Percentiles rank a stretch among this genome's conserved stretches.
phyloP scores from a whole-genome alignment of 2,888 invertebrate genomes.

The Campoletis raptor region DNA sequence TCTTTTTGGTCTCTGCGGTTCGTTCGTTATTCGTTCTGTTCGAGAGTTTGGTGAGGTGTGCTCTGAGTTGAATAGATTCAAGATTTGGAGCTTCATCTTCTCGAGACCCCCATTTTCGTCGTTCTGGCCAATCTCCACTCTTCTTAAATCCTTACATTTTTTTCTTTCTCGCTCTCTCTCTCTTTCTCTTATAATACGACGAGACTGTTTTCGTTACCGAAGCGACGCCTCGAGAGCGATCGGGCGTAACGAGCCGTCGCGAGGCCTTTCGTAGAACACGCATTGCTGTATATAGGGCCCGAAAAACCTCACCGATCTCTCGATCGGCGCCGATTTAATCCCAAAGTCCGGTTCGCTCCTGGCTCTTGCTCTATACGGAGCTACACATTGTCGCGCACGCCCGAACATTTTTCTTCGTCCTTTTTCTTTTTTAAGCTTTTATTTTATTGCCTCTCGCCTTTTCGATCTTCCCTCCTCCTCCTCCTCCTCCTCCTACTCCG shows the following conservation, averaged over 20 bases:
- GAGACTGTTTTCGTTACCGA: slow-evolving; percentile 57
- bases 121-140: slow-evolving; percentile 22
- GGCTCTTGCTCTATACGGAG: slow-evolving; percentile 31
- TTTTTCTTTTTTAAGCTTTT: slow-evolving; percentile 67
- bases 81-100: slow-evolving; percentile 74
- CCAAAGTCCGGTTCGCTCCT: slow-evolving; percentile 81
- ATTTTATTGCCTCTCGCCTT: slow-evolving; percentile 70
- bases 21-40: slow-evolving; percentile 42
- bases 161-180: slow-evolving; percentile 8
- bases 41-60: slow-evolving; percentile 60
- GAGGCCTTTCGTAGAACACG: slow-evolving; percentile 60
- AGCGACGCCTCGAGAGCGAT: slow-evolving; percentile 68
- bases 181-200: slow-evolving; percentile 44
- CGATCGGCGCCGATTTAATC: slow-evolving; percentile 76
- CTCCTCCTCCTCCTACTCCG: neutral
- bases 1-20: slow-evolving; percentile 35
- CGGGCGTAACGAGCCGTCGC: slow-evolving; percentile 69
- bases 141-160: slow-evolving; percentile 8
- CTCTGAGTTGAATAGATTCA: slow-evolving; percentile 74
- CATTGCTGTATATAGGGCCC: slow-evolving; percentile 30
- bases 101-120: slow-evolving; percentile 40
- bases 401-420: slow-evolving; percentile 72
- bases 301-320: slow-evolving; percentile 37
- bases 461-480: slow-evolving; percentile 47
- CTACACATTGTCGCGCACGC: slow-evolving; percentile 72